phyloP scores from a whole-genome alignment of 2,113 vertebrate species.

The Amphiprion percula region DNA sequence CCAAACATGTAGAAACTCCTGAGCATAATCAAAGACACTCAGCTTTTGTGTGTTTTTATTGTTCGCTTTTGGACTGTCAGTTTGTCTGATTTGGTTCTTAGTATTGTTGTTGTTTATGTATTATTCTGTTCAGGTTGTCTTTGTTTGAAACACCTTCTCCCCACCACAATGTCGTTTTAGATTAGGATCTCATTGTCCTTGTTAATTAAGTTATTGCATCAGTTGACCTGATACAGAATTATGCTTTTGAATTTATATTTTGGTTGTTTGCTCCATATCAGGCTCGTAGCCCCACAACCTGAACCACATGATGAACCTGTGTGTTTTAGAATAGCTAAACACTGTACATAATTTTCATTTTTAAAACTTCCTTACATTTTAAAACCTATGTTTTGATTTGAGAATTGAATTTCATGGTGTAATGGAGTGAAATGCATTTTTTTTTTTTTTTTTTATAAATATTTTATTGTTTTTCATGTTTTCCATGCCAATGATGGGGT shows the following conservation, averaged over 20 bases:
- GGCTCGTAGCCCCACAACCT: slow-evolving; percentile 53
- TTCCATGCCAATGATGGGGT: slow-evolving; percentile 61
- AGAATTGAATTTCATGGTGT: slow-evolving; percentile 51
- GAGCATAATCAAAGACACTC: slow-evolving; percentile 49
- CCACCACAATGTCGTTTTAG: slow-evolving; percentile 63
- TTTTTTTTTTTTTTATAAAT: slow-evolving; percentile 41
- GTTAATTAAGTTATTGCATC: slow-evolving; percentile 79
- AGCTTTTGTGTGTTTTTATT: not conserved
- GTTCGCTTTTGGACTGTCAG: not conserved
- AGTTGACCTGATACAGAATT: slow-evolving; percentile 84
- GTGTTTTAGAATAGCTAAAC: slow-evolving; percentile 50
- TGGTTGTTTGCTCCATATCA: slow-evolving; percentile 39
- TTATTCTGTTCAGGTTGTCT: slow-evolving; percentile 32
- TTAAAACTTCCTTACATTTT: slow-evolving; percentile 64
- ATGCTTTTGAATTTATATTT: slow-evolving; percentile 26
- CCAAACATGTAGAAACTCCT: slow-evolving; percentile 45
- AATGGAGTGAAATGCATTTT: slow-evolving; percentile 52
- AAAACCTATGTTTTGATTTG: slow-evolving; percentile 26
- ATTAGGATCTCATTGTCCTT: slow-evolving; percentile 62
- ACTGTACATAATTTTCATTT: slow-evolving; percentile 44
- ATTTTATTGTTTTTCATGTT: slow-evolving; percentile 14
- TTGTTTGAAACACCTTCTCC: slow-evolving; percentile 41
- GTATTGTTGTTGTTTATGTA: slow-evolving; percentile 1
- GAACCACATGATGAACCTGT: slow-evolving; percentile 13
- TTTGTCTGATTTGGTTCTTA: slow-evolving; percentile 5